Evolutionary conservation across 2,113 vertebrate species (phyloP).

Genomic region (Propithecus coquereli): DNA sequence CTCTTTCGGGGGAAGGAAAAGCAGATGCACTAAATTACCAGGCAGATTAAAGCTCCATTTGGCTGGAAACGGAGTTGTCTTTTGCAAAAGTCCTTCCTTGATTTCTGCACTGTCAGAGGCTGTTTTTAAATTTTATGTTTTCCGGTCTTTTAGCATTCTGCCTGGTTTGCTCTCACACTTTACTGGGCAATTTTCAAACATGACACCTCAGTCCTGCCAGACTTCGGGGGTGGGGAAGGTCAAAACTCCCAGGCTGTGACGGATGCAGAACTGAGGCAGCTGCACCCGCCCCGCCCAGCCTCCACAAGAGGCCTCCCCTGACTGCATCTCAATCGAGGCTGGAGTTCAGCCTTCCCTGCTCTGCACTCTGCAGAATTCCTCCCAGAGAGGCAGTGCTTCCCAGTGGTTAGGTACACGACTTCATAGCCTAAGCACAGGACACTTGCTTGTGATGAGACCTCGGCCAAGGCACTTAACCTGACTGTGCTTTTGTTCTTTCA

Average conservation of each 20-base stretch:
- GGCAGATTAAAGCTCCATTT: constrained; percentile 70
- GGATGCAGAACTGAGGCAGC: neutral
- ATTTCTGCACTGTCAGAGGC: constrained; percentile 78
- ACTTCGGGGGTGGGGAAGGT: neutral
- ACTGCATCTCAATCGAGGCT: accelerated
- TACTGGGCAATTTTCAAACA: constrained; percentile 77
- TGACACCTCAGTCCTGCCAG: constrained; percentile 53
- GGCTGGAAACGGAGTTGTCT: constrained; percentile 72
- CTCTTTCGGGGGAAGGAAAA: constrained; percentile 40
- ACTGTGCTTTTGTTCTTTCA: neutral
- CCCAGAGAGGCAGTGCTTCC: accelerated
- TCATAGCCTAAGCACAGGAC: neutral
- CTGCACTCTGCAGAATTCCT: accelerated
- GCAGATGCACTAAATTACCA: constrained; percentile 64
- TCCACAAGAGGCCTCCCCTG: accelerated
- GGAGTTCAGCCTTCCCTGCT: no score
- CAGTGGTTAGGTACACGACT: neutral
- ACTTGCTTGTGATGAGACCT: neutral
- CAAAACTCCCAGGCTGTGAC: constrained; percentile 4
- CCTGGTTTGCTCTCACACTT: constrained; percentile 76
- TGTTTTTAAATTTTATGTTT: constrained; percentile 82
- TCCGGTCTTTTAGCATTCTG: constrained; percentile 79
- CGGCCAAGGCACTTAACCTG: neutral
- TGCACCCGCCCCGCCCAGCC: no score
- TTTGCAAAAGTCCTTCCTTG: constrained; percentile 69